These are phyloP conservation scores for Nematostella vectensis DNA, from an alignment of 92 coral and sea anemone species.

Conservation along the genomic window DNA sequence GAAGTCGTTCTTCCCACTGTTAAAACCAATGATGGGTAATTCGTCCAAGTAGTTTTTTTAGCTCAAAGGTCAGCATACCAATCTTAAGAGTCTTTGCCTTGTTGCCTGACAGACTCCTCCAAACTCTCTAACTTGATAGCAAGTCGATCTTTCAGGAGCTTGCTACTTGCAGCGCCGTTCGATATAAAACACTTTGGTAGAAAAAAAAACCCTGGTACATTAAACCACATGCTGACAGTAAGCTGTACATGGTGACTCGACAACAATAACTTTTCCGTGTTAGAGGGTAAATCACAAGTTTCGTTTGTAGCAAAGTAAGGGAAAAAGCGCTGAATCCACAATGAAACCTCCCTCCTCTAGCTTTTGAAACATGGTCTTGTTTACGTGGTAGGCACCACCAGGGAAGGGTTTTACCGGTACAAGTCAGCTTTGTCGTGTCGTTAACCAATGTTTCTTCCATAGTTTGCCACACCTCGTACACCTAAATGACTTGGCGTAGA, in stretches of 20 bases:
- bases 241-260: conserved; percentile 12
- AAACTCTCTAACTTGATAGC: neutral
- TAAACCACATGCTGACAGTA: conserved; percentile 12
- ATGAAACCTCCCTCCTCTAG: conserved; percentile 7
- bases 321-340: neutral
- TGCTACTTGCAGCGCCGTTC: conserved; percentile 5
- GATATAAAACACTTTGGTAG: conserved; percentile 13
- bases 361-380: neutral
- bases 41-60: conserved; percentile 11
- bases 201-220: conserved; percentile 15
- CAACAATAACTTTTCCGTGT: conserved; percentile 10
- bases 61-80: neutral
- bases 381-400: conserved; percentile 14
- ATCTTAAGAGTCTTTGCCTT: too few species aligned
- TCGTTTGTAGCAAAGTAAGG: conserved; percentile 6
- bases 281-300: neutral
- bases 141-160: neutral
- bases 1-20: conserved; percentile 20
- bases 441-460: neutral
- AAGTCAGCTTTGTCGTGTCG: conserved; percentile 6
- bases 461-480: conserved; percentile 27
- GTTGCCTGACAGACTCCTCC: too few species aligned
- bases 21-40: conserved; percentile 30
- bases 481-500: conserved; percentile 11
- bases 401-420: conserved; percentile 15